phyloP scores from a whole-genome alignment of 2,888 invertebrate genomes.

The Taenaris catops region DNA sequence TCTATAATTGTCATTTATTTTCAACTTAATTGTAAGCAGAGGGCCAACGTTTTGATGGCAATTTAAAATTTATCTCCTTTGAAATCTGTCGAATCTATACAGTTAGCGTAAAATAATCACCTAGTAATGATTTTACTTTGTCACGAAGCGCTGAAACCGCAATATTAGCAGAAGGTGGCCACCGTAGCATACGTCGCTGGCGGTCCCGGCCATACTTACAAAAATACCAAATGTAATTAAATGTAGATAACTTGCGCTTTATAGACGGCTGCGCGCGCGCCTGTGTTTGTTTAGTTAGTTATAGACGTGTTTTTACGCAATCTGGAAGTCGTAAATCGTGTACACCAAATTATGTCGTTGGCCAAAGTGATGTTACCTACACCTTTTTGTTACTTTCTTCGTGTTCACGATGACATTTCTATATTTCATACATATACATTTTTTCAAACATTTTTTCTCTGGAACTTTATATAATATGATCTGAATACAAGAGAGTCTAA shows the following conservation, averaged over 20 bases:
- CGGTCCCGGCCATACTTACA: conserved; percentile 72
- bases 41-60: too few species aligned
- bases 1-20: too few species aligned
- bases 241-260: conserved; percentile 76
- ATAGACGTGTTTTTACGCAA: conserved; percentile 78
- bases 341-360: conserved; percentile 77
- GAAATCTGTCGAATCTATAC: too few species aligned
- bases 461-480: too few species aligned
- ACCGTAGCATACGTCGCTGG: conserved; percentile 60
- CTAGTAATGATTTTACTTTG: conserved; percentile 1
- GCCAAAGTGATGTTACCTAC: conserved; percentile 49
- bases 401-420: too few species aligned
- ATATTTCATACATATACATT: too few species aligned
- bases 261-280: conserved; percentile 73
- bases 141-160: conserved; percentile 12
- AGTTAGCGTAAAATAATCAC: too few species aligned
- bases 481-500: too few species aligned
- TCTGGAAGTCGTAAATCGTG: conserved; percentile 78
- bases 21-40: too few species aligned
- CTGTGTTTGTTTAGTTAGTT: conserved; percentile 74
- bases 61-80: too few species aligned
- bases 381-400: conserved; percentile 30
- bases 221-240: conserved; percentile 79
- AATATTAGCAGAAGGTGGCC: conserved; percentile 37
- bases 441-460: too few species aligned